These are phyloP conservation scores for Olivierus martensii DNA, from an alignment of 1,140 invertebrate genomes.

Conservation along the genomic window DNA sequence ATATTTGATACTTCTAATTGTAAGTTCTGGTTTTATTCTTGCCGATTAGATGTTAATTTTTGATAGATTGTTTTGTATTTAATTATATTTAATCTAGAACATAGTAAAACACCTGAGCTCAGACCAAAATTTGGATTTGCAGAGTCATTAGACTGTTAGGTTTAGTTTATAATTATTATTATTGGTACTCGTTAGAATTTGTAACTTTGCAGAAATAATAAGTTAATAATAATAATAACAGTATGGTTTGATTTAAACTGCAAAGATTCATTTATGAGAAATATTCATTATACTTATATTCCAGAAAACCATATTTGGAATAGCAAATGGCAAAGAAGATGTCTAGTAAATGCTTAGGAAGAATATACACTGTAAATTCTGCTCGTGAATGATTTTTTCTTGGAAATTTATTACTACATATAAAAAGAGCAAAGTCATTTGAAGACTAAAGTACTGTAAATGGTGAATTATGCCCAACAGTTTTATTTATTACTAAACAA, in stretches of 20 bases:
- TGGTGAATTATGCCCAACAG: not conserved
- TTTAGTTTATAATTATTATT: too few relatives aligned
- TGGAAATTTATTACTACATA: conserved; percentile 18
- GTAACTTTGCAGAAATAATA: too few relatives aligned
- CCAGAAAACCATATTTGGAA: conserved; percentile 18
- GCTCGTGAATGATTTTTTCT: conserved; percentile 19
- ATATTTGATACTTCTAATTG: too few relatives aligned
- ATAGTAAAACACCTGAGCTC: too few relatives aligned
- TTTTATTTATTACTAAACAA: not conserved
- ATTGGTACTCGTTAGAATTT: too few relatives aligned
- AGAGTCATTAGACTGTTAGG: too few relatives aligned
- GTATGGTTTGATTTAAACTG: conserved; percentile 15
- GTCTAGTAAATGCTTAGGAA: conserved; percentile 10
- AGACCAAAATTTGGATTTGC: too few relatives aligned
- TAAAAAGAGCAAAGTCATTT: conserved; percentile 15
- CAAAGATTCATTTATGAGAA: conserved; percentile 7
- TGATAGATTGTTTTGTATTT: too few relatives aligned
- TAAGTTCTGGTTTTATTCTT: too few relatives aligned
- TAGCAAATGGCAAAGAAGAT: not conserved
- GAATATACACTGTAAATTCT: conserved; percentile 16
- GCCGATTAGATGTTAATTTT: too few relatives aligned
- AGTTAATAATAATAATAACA: conserved; percentile 10
- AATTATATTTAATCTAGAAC: too few relatives aligned
- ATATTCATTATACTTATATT: conserved; percentile 19
- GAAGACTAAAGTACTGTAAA: conserved; percentile 18